Conservation (phyloP, 2,888 invertebrate species). For the Philaethria dido region DNA sequence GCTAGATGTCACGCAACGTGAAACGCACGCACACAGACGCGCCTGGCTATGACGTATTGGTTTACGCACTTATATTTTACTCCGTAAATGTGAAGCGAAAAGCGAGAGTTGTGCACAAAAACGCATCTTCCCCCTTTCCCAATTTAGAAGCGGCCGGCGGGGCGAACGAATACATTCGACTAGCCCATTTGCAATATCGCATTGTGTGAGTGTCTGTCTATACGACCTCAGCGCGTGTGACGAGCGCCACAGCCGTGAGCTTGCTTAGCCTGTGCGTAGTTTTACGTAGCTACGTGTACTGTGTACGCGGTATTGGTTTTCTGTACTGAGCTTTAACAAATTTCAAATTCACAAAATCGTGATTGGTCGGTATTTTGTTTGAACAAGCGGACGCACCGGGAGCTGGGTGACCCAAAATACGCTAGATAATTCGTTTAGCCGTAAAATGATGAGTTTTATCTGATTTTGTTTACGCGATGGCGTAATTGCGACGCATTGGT, state of each 20-base stretch:
- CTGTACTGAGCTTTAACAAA: conserved; percentile 81
- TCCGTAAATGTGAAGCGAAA: conserved; percentile 73
- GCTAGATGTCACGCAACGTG: conserved; percentile 45
- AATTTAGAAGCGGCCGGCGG: conserved; percentile 68
- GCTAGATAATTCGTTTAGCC: conserved; percentile 75
- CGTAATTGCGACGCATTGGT: conserved; percentile 60
- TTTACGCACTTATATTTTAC: conserved; percentile 79
- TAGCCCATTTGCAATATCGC: conserved; percentile 82
- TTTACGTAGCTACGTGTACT: conserved; percentile 58
- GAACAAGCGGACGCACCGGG: conserved; percentile 69
- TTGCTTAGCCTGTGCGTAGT: conserved; percentile 81
- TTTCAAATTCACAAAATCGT: conserved; percentile 83
- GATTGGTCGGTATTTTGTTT: conserved; percentile 82
- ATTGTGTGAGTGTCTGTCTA: conserved; percentile 77
- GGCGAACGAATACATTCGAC: conserved; percentile 82
- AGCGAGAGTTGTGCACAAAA: conserved; percentile 78
- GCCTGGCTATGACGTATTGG: conserved; percentile 54
- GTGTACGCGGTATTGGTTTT: conserved; percentile 79
- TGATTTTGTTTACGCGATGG: conserved; percentile 62
- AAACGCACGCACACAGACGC: conserved; percentile 48
- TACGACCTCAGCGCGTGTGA: conserved; percentile 47
- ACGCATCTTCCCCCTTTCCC: conserved; percentile 76
- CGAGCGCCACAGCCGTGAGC: conserved; percentile 58
- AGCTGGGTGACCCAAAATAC: conserved; percentile 64
- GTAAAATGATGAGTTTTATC: conserved; percentile 75